Evolutionary conservation across 2,113 vertebrate genomes (phyloP), one percentile per base, ranked within the genome.

Genomic region (Upupa epops): DNA sequence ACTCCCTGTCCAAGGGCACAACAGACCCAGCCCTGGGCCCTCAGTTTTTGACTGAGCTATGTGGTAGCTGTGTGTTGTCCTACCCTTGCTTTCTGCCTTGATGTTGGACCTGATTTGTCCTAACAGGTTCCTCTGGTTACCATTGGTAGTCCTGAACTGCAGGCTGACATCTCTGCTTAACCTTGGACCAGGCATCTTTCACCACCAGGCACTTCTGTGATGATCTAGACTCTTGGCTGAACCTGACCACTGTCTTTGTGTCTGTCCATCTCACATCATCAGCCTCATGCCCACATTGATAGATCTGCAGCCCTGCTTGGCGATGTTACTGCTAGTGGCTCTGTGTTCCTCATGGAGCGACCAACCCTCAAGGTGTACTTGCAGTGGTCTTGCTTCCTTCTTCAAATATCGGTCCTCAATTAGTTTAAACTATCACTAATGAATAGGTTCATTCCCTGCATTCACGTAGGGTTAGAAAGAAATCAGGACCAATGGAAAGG

Each of bases 331-430:
- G 40, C 24, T 17, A 31, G 24, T 56, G 28, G 19, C 9, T 42
- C 29, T 0, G 0, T 54, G 37, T 26, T 3, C 25, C 29, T 59
- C 34, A 42, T 17, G 19, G 34, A 83, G 11, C 25, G 9, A 22
- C 32, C 7, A 70, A 31, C 18, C 26, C 46, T 80, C 6, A 2
- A 54, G 20, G 14, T 37, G 5, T 28, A 29, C 49, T 52, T 24
- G 12, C 5, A 54, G 25, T 26, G n/a, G 28, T 63, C 56, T 48
- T n/a, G 37, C 56, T 83, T 76, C 21, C 51, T 73, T 45, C n/a
- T 75, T 77, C 31, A 69, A 71, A 25, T 14, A 9, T 9, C 59
- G 18, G 55, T 73, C 37, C 36, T 86, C 56, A 25, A 5, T 9
- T 60, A 55, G 5, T 72, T 72, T 69, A 64, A 87, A 8, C 19